These are phyloP conservation scores for Geococcyx californianus DNA, from an alignment of 2,113 vertebrate species.

Conservation along the genomic window DNA sequence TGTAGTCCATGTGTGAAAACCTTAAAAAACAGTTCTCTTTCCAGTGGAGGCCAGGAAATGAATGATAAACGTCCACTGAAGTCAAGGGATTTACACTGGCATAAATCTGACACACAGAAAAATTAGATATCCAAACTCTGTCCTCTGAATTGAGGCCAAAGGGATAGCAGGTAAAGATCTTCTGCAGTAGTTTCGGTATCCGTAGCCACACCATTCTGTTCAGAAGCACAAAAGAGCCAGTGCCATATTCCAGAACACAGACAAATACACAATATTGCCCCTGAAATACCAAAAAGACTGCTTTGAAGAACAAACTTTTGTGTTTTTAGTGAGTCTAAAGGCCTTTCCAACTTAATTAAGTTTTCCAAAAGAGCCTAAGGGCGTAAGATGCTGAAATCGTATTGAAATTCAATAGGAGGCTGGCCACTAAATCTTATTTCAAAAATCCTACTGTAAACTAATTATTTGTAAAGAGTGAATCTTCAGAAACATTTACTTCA, in stretches of 20 bases:
- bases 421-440: background rate
- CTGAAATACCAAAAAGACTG: background rate
- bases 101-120: conserved; percentile 47
- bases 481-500: background rate
- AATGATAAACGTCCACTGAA: conserved; percentile 52
- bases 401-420: conserved; percentile 6
- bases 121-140: background rate
- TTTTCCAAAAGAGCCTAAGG: background rate
- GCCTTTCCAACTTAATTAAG: background rate
- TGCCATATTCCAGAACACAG: background rate
- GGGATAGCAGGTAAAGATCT: background rate
- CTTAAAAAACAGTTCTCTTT: conserved; percentile 29
- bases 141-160: background rate
- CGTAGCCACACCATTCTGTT: background rate
- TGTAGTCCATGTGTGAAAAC: conserved; percentile 67
- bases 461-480: background rate
- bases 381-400: background rate
- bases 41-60: conserved; percentile 46
- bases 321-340: background rate
- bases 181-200: background rate
- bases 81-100: conserved; percentile 50
- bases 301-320: background rate
- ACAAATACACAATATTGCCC: background rate
- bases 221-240: background rate
- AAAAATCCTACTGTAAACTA: conserved; percentile 19